Percentiles rank a stretch among this genome's conserved stretches.
phyloP scores from a whole-genome alignment of 1,140 invertebrate species.

The Capitella teleta region DNA sequence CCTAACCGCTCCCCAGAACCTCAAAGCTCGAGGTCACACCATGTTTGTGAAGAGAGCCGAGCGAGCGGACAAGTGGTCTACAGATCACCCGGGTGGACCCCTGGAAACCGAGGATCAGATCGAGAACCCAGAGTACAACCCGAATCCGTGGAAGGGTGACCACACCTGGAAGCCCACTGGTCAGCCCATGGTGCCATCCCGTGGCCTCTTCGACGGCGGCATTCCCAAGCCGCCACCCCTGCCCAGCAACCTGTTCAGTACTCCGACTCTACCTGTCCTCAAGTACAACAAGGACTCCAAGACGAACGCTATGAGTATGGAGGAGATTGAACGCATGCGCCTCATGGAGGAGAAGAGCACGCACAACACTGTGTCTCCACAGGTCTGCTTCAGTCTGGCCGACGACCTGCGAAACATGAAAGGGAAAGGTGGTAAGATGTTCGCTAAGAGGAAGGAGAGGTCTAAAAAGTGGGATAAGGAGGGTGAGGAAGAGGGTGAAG shows the following conservation, averaged over 20 bases:
- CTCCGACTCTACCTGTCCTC: background rate
- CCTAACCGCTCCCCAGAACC: conserved; percentile 81
- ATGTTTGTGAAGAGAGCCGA: conserved; percentile 94
- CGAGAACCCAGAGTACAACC: conserved; percentile 5
- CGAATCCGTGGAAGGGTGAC: background rate
- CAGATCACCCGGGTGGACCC: conserved; percentile 57
- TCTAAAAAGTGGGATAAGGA: conserved; percentile 78
- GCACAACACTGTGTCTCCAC: conserved; percentile 51
- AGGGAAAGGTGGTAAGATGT: conserved; percentile 61
- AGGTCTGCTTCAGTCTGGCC: conserved; percentile 60
- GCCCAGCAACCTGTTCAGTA: background rate
- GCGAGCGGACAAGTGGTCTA: conserved; percentile 84
- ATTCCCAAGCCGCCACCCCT: background rate
- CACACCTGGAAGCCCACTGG: conserved; percentile 4
- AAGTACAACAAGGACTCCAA: background rate
- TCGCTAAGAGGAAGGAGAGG: conserved; percentile 71
- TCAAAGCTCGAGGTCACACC: conserved; percentile 78
- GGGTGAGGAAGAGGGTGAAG: conserved; percentile 54
- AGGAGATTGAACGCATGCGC: conserved; percentile 12
- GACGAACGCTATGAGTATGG: conserved; percentile 3
- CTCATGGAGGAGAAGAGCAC: conserved; percentile 39
- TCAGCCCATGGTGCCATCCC: conserved; percentile 24
- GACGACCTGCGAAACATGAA: conserved; percentile 49
- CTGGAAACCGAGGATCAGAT: background rate
- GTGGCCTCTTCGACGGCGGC: background rate